Base-by-base conservation (phyloP, 2,113 vertebrate genomes). In the Peucedramus taeniatus region DNA sequence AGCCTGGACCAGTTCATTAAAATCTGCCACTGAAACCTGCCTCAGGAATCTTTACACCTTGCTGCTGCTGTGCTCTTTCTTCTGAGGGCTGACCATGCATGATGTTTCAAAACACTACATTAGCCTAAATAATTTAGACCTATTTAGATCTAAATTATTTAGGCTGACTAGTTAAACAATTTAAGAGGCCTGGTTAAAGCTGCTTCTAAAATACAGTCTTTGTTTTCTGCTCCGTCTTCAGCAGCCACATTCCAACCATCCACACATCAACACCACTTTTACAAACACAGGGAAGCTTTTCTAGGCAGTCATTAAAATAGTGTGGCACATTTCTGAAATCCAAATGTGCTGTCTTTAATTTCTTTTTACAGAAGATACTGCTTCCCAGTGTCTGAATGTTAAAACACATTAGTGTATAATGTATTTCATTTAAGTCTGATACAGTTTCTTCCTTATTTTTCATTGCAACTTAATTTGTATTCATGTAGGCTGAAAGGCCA, bases 111-210 rank as follows among this genome's bases (percentile, higher is more conserved):
- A 95, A 42, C 27, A 10, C 49, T 37, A 22, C 13, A 9, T 40
- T 22, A n/a, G 5, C 50, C 28, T 94, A 65, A 82, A 70, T 77
- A 66, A 91, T 86, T 84, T 28, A 91, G n/a, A 69, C 42, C 37
- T 64, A 3, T 18, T 57, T 49, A 30, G 23, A 13, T 49, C 61
- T 94, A 30, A 79, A 71, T 70, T 71, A 89, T 82, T 88, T 79
- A 53, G 80, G 18, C 10, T 28, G 53, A 47, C 30, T 44, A 51
- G 60, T 92, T 85, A 66, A 92, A 78, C 50, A 57, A 63, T n/a
- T 85, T 70, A 57, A 79, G 44, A 44, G 37, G 47, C 37, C 75
- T 60, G 33, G 33, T 64, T 89, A 86, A 87, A 93, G 50, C 49
- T 59, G 24, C 22, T 77, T 89, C 3, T 83, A 57, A 81, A 87